phyloP scores from a whole-genome alignment of 2,113 vertebrate species.

The Illadopsis cleaveri region DNA sequence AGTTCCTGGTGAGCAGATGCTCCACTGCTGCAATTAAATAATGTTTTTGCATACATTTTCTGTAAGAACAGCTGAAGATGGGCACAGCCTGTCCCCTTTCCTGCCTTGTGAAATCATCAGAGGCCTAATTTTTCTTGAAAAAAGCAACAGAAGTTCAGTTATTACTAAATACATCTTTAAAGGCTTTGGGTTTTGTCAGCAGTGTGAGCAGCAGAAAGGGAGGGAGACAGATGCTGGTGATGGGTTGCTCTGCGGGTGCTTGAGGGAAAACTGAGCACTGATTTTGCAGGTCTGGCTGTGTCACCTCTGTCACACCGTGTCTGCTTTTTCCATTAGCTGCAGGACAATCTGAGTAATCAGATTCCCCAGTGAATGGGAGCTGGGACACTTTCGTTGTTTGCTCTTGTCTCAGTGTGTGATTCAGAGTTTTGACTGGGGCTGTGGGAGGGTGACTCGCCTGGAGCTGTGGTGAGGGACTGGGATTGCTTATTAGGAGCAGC shows the following conservation, averaged over 20 bases:
- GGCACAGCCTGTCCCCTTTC: background rate
- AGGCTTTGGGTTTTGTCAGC: background rate
- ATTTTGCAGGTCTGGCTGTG: background rate
- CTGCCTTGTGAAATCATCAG: background rate
- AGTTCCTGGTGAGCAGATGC: background rate
- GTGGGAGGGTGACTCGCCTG: background rate
- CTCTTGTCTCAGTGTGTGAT: background rate
- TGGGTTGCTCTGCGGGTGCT: background rate
- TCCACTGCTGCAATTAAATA: background rate
- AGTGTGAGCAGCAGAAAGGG: background rate
- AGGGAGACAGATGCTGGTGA: background rate
- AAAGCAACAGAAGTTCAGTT: background rate
- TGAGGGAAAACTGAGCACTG: background rate
- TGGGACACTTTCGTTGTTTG: background rate
- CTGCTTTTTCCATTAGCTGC: background rate
- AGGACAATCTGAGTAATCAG: background rate
- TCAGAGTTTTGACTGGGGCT: background rate
- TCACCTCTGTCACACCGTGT: background rate
- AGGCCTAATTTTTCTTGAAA: background rate
- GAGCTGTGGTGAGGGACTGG: background rate
- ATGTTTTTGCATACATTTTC: background rate
- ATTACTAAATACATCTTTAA: background rate
- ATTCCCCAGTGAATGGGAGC: background rate
- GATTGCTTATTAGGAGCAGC: background rate
- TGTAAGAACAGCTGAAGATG: background rate